These are phyloP conservation scores for Eucriotettix oculatus DNA, from an alignment of 2,888 invertebrate genomes.

Conservation along the genomic window DNA sequence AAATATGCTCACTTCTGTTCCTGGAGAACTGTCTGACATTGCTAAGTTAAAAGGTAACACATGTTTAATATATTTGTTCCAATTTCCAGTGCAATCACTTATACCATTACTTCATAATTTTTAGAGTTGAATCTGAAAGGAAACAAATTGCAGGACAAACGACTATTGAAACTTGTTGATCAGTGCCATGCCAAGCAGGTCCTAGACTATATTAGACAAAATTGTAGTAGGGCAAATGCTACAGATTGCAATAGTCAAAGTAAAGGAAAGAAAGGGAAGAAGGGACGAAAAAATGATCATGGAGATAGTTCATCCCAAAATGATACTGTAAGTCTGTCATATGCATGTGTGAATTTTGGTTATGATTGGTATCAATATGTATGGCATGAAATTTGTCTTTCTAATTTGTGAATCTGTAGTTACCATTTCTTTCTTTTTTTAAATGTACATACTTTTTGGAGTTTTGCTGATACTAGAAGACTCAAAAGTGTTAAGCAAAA, in stretches of 20 bases:
- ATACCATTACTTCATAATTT: slow-evolving; percentile 15
- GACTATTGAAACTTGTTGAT: slow-evolving; percentile 55
- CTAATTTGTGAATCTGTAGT: too few relatives aligned
- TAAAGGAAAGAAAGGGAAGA: slow-evolving; percentile 23
- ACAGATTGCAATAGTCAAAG: slow-evolving; percentile 17
- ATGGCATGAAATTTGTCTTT: too few relatives aligned
- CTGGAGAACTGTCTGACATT: slow-evolving; percentile 27
- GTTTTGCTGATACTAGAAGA: too few relatives aligned
- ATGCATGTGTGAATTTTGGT: too few relatives aligned
- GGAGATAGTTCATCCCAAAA: not conserved
- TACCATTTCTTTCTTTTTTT: too few relatives aligned
- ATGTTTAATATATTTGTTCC: not conserved
- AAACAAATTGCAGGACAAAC: slow-evolving; percentile 55
- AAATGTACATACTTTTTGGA: too few relatives aligned
- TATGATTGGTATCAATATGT: too few relatives aligned
- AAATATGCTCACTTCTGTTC: slow-evolving; percentile 24
- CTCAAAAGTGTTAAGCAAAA: too few relatives aligned
- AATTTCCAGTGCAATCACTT: not conserved
- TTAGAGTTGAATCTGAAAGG: slow-evolving; percentile 54
- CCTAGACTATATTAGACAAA: slow-evolving; percentile 55
- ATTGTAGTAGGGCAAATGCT: slow-evolving; percentile 25
- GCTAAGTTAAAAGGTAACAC: slow-evolving; percentile 24
- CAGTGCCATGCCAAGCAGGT: slow-evolving; percentile 61
- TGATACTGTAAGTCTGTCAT: not conserved
- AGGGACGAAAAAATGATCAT: slow-evolving; percentile 17